These are phyloP conservation scores for Jordanella pulchra DNA, from an alignment of 2,797 vertebrate genomes.

Conservation along the genomic window DNA sequence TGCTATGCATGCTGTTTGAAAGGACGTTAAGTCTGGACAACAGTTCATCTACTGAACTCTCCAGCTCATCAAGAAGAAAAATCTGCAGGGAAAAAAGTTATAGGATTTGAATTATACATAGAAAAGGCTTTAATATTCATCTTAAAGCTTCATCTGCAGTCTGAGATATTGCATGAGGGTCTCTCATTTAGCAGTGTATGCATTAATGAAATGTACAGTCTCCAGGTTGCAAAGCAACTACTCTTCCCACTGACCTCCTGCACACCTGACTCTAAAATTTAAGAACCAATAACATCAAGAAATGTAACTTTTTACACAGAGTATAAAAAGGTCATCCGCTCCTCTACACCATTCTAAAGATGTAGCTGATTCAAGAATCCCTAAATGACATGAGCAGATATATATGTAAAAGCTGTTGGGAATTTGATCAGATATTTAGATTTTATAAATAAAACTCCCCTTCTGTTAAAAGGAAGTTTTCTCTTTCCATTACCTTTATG, in stretches of 20 bases:
- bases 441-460: no score
- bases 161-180: not conserved
- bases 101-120: not conserved
- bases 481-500: no score
- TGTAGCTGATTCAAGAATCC: no score
- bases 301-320: no score
- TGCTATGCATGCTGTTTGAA: constrained; percentile 65
- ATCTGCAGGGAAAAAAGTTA: constrained; percentile 64
- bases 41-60: constrained; percentile 82
- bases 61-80: constrained; percentile 82
- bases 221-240: no score
- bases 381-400: no score
- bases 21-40: constrained; percentile 76
- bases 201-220: not conserved
- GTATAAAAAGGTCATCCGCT: no score
- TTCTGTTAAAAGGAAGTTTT: no score
- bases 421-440: no score
- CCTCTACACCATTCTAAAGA: no score
- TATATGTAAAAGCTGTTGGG: no score
- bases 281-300: not conserved
- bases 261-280: not conserved
- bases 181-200: not conserved
- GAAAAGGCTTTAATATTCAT: not conserved
- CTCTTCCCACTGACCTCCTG: no score
- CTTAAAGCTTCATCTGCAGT: not conserved